Evolutionary conservation across 2,797 vertebrate genomes (phyloP).

Genomic region (Brotula barbata): DNA sequence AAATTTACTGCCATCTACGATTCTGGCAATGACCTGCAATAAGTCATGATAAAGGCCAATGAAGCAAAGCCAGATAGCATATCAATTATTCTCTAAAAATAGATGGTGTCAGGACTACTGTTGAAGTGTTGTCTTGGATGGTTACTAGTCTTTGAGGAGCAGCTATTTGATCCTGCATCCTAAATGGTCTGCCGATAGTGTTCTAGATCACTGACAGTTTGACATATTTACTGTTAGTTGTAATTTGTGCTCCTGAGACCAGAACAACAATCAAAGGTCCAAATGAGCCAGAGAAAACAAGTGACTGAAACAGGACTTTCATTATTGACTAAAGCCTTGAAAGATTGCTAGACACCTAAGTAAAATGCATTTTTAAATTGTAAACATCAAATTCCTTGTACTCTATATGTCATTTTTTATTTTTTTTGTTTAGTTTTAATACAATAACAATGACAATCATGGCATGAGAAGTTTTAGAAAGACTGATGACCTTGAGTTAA

Average conservation of each 20-base stretch:
- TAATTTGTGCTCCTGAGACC: constrained; percentile 42
- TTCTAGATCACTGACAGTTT: constrained; percentile 44
- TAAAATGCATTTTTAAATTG: constrained; percentile 17
- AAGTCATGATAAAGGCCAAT: constrained; percentile 1
- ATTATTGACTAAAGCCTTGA: constrained; percentile 33
- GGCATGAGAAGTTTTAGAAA: background rate
- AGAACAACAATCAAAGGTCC: constrained; percentile 49
- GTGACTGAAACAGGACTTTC: constrained; percentile 34
- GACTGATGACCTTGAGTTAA: background rate
- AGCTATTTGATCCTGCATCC: constrained; percentile 26
- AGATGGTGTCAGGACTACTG: too few species aligned
- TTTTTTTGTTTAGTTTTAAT: too few species aligned
- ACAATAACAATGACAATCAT: constrained; percentile 12
- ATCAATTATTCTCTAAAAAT: too few species aligned
- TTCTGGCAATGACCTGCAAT: constrained; percentile 92
- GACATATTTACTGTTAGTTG: constrained; percentile 40
- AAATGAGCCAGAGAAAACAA: constrained; percentile 27
- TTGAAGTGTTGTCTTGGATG: too few species aligned
- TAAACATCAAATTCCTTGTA: background rate
- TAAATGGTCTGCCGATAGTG: constrained; percentile 46
- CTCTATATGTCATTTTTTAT: constrained; percentile 3
- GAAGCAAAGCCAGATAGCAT: constrained; percentile 11
- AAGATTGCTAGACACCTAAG: constrained; percentile 24
- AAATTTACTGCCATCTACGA: constrained; percentile 98
- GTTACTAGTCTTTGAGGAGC: constrained; percentile 1